Evolutionary conservation across 2,888 invertebrate genomes (phyloP).

Genomic region (Chrysolina oricalcia): DNA sequence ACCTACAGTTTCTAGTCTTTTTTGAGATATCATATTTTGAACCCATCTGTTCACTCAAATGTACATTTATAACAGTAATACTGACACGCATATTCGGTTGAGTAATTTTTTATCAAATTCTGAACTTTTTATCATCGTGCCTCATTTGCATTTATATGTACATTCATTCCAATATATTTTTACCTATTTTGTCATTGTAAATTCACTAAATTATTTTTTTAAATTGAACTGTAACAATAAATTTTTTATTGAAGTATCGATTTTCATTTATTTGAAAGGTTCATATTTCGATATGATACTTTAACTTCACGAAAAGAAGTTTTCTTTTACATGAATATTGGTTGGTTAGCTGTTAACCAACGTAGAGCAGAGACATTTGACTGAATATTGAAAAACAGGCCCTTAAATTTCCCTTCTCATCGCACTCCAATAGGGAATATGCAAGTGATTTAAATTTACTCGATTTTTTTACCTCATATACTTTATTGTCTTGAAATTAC

Average conservation of each 20-base stretch:
- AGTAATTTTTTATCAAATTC: conserved; percentile 16
- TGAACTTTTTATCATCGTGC: conserved; percentile 12
- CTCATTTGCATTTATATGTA: conserved; percentile 47
- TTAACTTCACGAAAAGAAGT: no score
- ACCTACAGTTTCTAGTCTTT: not conserved
- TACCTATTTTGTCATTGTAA: conserved; percentile 40
- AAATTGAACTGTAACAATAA: conserved; percentile 39
- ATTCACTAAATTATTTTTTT: conserved; percentile 51
- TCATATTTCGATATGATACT: not conserved
- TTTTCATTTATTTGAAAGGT: not conserved
- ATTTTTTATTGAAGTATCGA: conserved; percentile 21
- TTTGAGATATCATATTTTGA: not conserved
- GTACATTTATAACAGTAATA: not conserved
- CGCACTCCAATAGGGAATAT: no score
- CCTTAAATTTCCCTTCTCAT: no score
- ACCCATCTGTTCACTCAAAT: not conserved
- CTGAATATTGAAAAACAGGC: no score
- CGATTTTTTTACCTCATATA: no score
- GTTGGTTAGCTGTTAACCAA: no score
- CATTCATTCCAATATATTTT: conserved; percentile 51
- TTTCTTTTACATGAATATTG: no score
- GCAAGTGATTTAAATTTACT: no score
- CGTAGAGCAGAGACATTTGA: no score
- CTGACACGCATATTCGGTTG: not conserved
- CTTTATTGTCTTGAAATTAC: no score